Evolutionary conservation across 1,140 invertebrate genomes (phyloP), one percentile per base, ranked within the genome.

Genomic region (Paramacrobiotus metropolitanus): DNA sequence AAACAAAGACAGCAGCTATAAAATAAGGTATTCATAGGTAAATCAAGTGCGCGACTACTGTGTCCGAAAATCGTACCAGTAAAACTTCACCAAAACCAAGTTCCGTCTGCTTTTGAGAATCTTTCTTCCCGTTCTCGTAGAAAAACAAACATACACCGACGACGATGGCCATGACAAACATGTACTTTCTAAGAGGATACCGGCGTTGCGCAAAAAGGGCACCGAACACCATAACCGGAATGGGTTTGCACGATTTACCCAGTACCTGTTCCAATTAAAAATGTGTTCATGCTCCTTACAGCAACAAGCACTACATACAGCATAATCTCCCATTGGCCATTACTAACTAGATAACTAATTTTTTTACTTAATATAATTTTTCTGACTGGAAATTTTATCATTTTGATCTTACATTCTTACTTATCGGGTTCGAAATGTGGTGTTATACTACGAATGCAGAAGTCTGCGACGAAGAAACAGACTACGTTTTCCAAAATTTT

Each of bases 171-270:
- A 93, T 70, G 0, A 97, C 82, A 75, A 90, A 97, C 0, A 90
- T 68, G 71, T 96, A 98, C 70, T 97, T 94, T 60, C 77, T 80
- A 28, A 86, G 66, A 1, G 87, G 79, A 75, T 98, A 98, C 0
- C 79, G 66, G 67, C 81, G 82, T 31, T 80, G 79, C 0, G 90
- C 93, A 60, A 98, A 71, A 0, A 98, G 68, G 1, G 97, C 91
- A 21, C 93, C 92, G 15, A 98, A 77, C 29, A 99, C 77, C 86
- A 99, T 88, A 0, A 99, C 90, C 1, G 93, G 92, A 66, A 99
- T 95, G 0, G 94, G 94, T 73, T 98, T 99, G 29, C 87, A 90
- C 3, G 91, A 89, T 76, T 99, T 99, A 1, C 87, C 93, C 20
- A 99, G 81, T n/a, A 82, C 81, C 80, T 81, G 62, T 21, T 64